These are phyloP conservation scores for Tragopan temminckii DNA, from an alignment of 2,797 vertebrate species.

Conservation along the genomic window DNA sequence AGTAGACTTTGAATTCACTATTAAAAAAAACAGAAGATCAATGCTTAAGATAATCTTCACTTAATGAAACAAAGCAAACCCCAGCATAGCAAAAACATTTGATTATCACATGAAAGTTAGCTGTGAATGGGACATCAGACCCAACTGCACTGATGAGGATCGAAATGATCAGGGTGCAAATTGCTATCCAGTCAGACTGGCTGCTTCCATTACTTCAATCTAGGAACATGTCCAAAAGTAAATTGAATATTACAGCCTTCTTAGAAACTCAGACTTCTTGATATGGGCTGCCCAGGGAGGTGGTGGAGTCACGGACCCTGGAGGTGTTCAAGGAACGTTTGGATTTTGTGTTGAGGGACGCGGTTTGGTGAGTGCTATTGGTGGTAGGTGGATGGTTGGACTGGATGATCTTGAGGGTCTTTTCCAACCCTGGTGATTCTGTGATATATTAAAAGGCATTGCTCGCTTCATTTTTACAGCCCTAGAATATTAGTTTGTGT, in stretches of 20 bases:
- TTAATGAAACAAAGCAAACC: background rate
- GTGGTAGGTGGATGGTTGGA: too few species aligned
- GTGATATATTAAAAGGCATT: background rate
- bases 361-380: too few species aligned
- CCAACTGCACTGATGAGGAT: background rate
- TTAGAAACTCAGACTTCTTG: background rate
- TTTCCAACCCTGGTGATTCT: too few species aligned
- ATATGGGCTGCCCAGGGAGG: too few species aligned
- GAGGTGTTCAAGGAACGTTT: too few species aligned
- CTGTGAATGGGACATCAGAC: fast-evolving
- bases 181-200: background rate
- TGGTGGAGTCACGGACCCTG: too few species aligned
- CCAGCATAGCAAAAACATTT: fast-evolving
- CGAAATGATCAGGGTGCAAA: background rate
- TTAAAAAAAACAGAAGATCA: background rate
- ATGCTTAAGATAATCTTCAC: background rate
- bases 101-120: fast-evolving
- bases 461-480: background rate
- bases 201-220: background rate
- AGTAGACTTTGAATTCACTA: background rate
- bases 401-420: too few species aligned
- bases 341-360: too few species aligned
- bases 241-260: background rate
- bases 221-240: background rate
- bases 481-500: background rate